These are phyloP conservation scores for Drosophila triauraria DNA, from an alignment of 1,140 invertebrate species.

Conservation along the genomic window DNA sequence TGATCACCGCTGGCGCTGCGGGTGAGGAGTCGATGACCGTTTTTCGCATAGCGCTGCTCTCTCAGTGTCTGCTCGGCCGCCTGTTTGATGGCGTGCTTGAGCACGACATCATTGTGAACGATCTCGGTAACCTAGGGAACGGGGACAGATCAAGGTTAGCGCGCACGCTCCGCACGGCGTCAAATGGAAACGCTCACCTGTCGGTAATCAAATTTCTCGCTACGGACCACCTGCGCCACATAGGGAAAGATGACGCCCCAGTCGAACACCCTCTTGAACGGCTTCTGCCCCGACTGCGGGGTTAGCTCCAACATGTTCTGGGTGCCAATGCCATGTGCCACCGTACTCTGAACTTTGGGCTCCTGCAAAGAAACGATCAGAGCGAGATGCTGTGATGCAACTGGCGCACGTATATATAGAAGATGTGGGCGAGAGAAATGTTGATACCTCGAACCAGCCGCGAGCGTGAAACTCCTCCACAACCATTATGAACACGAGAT, in stretches of 20 bases:
- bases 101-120: slow-evolving; percentile 90
- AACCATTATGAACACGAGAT: slow-evolving; percentile 45
- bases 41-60: slow-evolving; percentile 68
- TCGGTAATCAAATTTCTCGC: slow-evolving; percentile 76
- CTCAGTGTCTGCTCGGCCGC: slow-evolving; percentile 86
- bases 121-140: slow-evolving; percentile 83
- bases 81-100: slow-evolving; percentile 89
- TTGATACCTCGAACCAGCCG: slow-evolving; percentile 78
- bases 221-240: slow-evolving; percentile 85
- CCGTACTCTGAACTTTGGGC: slow-evolving; percentile 60
- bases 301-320: slow-evolving; percentile 80
- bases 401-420: slow-evolving; percentile 16
- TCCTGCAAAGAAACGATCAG: slow-evolving; percentile 57
- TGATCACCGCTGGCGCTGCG: slow-evolving; percentile 77
- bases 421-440: neutral
- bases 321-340: slow-evolving; percentile 77
- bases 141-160: neutral
- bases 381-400: slow-evolving; percentile 60
- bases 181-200: slow-evolving; percentile 54
- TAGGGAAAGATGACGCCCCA: slow-evolving; percentile 81
- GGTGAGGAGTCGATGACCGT: slow-evolving; percentile 65
- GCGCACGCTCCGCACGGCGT: neutral
- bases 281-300: slow-evolving; percentile 70
- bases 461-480: slow-evolving; percentile 61
- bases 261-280: slow-evolving; percentile 67